phyloP scores from a whole-genome alignment of 2,113 vertebrate genomes.

The Orthonyx spaldingii region DNA sequence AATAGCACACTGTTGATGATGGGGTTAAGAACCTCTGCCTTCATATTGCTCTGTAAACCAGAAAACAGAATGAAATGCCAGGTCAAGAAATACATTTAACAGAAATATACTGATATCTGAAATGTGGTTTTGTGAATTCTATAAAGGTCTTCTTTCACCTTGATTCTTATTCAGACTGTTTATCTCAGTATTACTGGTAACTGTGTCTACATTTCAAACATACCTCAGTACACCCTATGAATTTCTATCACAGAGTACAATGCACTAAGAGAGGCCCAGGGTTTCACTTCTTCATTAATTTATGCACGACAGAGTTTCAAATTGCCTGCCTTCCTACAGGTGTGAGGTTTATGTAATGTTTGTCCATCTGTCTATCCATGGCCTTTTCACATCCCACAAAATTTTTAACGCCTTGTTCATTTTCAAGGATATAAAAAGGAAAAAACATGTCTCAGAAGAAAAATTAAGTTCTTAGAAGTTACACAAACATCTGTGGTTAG shows the following conservation, averaged over 20 bases:
- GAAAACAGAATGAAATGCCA: conserved; percentile 18
- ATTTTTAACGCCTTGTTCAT: neutral
- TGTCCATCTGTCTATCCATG: neutral
- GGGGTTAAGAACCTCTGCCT: conserved; percentile 91
- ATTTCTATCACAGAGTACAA: neutral
- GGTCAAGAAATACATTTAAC: neutral
- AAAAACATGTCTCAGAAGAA: neutral
- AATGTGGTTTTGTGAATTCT: neutral
- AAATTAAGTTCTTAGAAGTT: neutral
- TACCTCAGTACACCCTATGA: neutral
- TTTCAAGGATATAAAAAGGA: neutral
- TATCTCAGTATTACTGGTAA: neutral
- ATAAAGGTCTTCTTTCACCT: neutral
- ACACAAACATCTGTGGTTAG: neutral
- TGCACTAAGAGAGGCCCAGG: neutral
- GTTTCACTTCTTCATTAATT: neutral
- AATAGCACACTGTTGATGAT: conserved; percentile 80
- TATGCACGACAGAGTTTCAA: neutral
- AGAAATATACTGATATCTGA: neutral
- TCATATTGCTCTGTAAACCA: conserved; percentile 80
- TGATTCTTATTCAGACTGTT: neutral
- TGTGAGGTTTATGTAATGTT: neutral
- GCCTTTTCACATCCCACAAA: neutral
- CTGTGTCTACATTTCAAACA: neutral
- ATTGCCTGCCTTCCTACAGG: neutral